These are phyloP conservation scores for Caranx melampygus DNA, from an alignment of 2,113 vertebrate species.

Conservation along the genomic window DNA sequence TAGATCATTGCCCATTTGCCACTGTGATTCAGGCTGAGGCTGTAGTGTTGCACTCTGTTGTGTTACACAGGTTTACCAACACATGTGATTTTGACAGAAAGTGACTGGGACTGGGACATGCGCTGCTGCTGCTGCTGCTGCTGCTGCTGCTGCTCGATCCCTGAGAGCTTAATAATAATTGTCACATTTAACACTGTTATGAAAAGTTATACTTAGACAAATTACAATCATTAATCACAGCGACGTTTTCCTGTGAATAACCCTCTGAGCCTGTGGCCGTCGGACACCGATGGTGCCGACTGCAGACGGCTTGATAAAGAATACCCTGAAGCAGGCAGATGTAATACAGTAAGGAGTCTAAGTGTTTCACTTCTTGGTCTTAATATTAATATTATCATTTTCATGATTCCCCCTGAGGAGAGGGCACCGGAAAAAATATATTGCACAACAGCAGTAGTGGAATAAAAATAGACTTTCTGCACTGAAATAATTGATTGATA, in stretches of 20 bases:
- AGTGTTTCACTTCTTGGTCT: background rate
- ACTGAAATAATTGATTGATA: background rate
- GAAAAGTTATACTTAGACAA: conserved; percentile 34
- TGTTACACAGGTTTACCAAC: background rate
- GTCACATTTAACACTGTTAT: conserved; percentile 25
- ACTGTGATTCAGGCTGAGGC: background rate
- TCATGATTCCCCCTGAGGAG: background rate
- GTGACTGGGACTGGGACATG: rapidly evolving
- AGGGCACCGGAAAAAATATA: background rate
- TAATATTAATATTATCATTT: background rate
- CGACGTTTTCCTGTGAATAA: conserved; percentile 11
- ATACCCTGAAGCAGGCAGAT: background rate
- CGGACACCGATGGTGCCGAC: background rate
- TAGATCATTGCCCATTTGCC: too few relatives aligned
- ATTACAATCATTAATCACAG: conserved; percentile 47
- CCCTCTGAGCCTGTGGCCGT: background rate
- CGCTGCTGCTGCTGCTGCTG: background rate
- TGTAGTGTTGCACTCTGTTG: background rate
- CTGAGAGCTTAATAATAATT: conserved; percentile 38
- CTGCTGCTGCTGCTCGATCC: conserved; percentile 4
- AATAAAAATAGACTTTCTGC: background rate
- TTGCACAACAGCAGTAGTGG: background rate
- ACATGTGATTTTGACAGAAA: background rate
- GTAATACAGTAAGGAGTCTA: background rate
- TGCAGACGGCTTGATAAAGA: conserved; percentile 3